These are phyloP conservation scores for Poecilus cupreus DNA, from an alignment of 2,888 invertebrate species.

Conservation along the genomic window DNA sequence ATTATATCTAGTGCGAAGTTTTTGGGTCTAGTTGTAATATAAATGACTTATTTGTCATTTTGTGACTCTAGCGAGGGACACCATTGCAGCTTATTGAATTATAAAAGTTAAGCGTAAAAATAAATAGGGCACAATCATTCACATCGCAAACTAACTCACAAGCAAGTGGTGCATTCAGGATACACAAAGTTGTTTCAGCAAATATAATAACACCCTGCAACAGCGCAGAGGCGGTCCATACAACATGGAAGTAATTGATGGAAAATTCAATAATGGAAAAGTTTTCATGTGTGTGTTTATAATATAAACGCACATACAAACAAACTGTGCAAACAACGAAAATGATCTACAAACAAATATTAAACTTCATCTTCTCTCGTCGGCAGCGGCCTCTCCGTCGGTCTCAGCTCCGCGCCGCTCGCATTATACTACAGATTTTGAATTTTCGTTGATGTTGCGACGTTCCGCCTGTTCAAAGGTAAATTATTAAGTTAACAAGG, in stretches of 20 bases:
- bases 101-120: slow-evolving; percentile 9
- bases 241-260: slow-evolving; percentile 30
- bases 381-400: not conserved
- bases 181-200: slow-evolving; percentile 26
- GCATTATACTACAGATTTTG: not conserved
- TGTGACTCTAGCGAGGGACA: too few relatives aligned
- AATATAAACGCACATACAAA: slow-evolving; percentile 43
- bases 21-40: too few relatives aligned
- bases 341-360: slow-evolving; percentile 52
- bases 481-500: slow-evolving; percentile 50
- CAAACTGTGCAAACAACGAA: slow-evolving; percentile 43
- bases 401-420: not conserved
- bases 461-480: slow-evolving; percentile 43
- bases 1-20: too few relatives aligned
- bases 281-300: slow-evolving; percentile 43
- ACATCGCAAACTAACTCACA: not conserved
- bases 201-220: slow-evolving; percentile 34
- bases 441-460: not conserved
- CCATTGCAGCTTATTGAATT: not conserved
- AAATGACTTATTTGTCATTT: too few relatives aligned
- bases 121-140: not conserved
- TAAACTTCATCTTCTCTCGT: slow-evolving; percentile 13
- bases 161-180: not conserved
- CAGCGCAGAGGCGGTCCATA: not conserved
- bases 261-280: slow-evolving; percentile 45